Percentiles rank a stretch among this genome's conserved stretches.
These are phyloP conservation scores for Arothron firmamentum DNA, from an alignment of 2,113 vertebrate species.

Conservation along the genomic window DNA sequence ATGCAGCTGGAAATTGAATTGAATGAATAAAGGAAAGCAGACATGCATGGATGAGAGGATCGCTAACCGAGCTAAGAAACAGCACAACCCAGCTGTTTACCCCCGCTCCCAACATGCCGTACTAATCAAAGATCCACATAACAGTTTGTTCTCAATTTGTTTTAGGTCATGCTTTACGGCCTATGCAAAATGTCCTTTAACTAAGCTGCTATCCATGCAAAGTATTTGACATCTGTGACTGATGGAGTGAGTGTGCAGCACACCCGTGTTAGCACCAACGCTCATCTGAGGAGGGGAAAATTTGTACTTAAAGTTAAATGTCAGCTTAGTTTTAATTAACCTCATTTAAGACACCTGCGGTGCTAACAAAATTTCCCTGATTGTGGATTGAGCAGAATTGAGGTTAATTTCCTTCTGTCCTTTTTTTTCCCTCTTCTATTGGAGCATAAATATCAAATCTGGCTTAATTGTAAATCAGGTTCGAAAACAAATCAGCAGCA, in stretches of 20 bases:
- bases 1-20: background rate
- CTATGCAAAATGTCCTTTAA: background rate
- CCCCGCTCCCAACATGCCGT: background rate
- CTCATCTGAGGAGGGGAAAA: constrained; percentile 6
- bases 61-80: background rate
- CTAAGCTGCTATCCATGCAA: background rate
- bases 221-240: background rate
- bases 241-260: background rate
- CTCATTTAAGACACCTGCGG: constrained; percentile 3
- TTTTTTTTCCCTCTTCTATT: background rate
- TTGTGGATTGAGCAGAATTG: background rate
- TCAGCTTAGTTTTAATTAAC: constrained; percentile 11
- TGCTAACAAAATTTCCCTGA: background rate
- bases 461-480: constrained; percentile 7
- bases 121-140: background rate
- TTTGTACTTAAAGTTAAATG: constrained; percentile 4
- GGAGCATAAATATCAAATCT: constrained; percentile 12
- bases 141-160: background rate
- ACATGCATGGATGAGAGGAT: too few species aligned
- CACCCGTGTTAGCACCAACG: background rate
- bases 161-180: background rate
- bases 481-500: constrained; percentile 17
- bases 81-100: background rate
- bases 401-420: background rate
- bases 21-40: too few species aligned